Base-by-base conservation (phyloP, 2,113 vertebrate species). In the Morphnarchus princeps region DNA sequence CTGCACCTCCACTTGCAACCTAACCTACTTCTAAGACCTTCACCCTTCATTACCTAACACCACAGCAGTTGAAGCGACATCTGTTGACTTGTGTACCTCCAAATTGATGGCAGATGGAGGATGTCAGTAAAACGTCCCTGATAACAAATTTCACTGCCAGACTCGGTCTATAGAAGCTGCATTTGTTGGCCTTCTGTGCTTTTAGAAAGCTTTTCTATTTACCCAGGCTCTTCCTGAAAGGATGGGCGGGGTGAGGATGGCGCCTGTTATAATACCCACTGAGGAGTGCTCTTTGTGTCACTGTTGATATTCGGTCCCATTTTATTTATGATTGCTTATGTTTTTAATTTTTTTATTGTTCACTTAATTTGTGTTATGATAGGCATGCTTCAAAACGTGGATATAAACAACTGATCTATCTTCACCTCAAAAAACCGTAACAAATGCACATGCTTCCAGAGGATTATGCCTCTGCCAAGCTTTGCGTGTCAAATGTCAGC, bases 171-270 rank as follows among this genome's bases (percentile, higher is more conserved):
- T 32, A 90, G 69, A 81, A 78, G 72, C 14, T 55, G 38, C 21
- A 55, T 84, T 90, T 89, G 6, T n/a, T 89, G 69, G 63, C 63
- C 32, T 76, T 59, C 38, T 87, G 36, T 10, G 18, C 71, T 83
- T 45, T 88, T 78, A 74, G 63, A 90, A 94, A 92, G 52, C 3
- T 50, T 8, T 76, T 70, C n/a, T 92, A 5, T 95, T 96, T 95
- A 93, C 28, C 42, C 89, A 97, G 92, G 38, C 80, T 93, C 42
- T 96, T 95, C 80, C 97, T 89, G 89, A 87, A 90, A 92, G 80
- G 57, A 96, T 79, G 86, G 83, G 76, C 58, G 90, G 72, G 34
- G 67, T 71, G 82, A 89, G 67, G 63, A 94, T 81, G 72, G 65
- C 43, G 40, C 93, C n/a, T 55, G 65, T 79, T 70, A 28, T 47